phyloP scores from a whole-genome alignment of 2,888 invertebrate genomes.

The Helicoverpa assulta region DNA sequence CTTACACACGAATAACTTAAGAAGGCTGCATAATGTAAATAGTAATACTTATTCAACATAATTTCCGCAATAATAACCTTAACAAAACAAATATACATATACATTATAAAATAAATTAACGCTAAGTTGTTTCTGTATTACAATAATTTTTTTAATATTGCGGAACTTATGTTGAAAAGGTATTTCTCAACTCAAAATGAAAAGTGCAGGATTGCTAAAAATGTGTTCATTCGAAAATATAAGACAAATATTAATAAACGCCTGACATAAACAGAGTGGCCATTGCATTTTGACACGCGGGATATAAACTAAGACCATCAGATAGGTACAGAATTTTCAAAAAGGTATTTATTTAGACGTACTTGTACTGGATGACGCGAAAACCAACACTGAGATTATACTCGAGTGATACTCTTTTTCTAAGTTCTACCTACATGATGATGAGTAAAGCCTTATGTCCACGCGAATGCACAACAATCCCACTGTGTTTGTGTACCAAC shows the following conservation, averaged over 20 bases:
- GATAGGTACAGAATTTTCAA: too few species aligned
- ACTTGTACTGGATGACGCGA: too few species aligned
- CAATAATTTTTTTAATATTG: neutral
- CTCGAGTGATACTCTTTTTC: too few species aligned
- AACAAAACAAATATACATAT: neutral
- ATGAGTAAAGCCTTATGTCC: too few species aligned
- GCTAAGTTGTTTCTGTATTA: neutral
- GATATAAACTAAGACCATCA: neutral
- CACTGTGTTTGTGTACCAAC: too few species aligned
- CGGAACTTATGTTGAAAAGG: conserved; percentile 11
- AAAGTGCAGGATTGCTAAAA: conserved; percentile 44
- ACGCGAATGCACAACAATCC: too few species aligned
- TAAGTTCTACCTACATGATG: too few species aligned
- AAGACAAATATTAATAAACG: conserved; percentile 24
- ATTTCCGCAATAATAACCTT: neutral
- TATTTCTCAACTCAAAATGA: conserved; percentile 17
- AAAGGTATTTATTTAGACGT: too few species aligned
- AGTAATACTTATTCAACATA: neutral
- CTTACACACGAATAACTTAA: neutral
- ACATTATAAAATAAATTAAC: neutral
- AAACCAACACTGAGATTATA: too few species aligned
- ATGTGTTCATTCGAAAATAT: conserved; percentile 49
- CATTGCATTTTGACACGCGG: conserved; percentile 18
- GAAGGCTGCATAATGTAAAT: neutral
- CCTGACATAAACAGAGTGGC: conserved; percentile 7